Evolutionary conservation across 2,113 vertebrate genomes (phyloP).

Genomic region (Microtus ochrogaster): DNA sequence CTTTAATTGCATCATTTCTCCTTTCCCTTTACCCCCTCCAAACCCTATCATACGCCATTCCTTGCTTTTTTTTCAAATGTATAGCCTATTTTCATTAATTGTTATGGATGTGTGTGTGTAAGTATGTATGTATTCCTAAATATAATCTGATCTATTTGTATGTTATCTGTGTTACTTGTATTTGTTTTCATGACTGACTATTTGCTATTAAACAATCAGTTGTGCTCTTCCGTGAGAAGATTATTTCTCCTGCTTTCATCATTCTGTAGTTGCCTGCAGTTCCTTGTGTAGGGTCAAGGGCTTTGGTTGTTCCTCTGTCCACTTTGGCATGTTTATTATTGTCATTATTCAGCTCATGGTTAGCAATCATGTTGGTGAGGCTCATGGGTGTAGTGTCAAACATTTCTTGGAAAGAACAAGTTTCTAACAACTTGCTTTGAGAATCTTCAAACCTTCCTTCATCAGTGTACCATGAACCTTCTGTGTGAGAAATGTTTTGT

Average conservation of each 20-base stretch:
- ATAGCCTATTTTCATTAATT: too few species aligned
- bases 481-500: background rate
- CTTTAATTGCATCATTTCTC: background rate
- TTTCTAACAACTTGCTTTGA: background rate
- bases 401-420: background rate
- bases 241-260: background rate
- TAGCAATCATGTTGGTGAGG: background rate
- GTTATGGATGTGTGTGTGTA: background rate
- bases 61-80: too few species aligned
- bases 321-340: background rate
- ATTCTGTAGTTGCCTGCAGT: background rate
- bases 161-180: background rate
- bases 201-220: background rate
- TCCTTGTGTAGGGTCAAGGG: background rate
- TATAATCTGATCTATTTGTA: too few species aligned
- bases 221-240: background rate
- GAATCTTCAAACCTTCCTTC: background rate
- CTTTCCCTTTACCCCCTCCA: too few species aligned
- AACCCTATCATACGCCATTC: too few species aligned
- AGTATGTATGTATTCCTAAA: too few species aligned
- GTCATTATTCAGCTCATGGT: background rate
- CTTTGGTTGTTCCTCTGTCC: background rate
- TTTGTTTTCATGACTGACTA: background rate
- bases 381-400: background rate
- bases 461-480: background rate